These are phyloP conservation scores for Xanthia icteritia DNA, from an alignment of 2,888 invertebrate species.

Conservation along the genomic window DNA sequence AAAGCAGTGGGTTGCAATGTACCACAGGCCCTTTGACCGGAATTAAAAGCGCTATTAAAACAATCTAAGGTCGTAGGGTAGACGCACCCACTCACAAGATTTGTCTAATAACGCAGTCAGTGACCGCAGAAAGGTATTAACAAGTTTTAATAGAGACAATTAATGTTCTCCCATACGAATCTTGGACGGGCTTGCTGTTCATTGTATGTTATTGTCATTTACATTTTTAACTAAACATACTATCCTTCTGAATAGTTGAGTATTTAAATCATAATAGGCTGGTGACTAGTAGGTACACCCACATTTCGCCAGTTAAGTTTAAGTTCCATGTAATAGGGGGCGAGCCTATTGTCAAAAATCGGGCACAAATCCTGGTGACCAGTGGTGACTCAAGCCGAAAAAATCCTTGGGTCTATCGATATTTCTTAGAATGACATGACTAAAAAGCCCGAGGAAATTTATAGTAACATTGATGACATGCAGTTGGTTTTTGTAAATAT, in stretches of 20 bases:
- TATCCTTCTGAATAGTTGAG: slow-evolving; percentile 9
- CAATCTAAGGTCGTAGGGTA: slow-evolving; percentile 56
- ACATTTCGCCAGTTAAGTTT: too few relatives aligned
- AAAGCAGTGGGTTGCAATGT: slow-evolving; percentile 6
- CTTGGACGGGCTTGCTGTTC: slow-evolving; percentile 24
- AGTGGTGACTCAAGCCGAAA: slow-evolving; percentile 1
- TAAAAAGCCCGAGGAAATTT: neutral
- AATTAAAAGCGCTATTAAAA: slow-evolving; percentile 48
- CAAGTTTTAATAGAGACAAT: slow-evolving; percentile 82
- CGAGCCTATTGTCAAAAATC: too few relatives aligned
- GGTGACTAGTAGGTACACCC: neutral
- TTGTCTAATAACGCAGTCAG: slow-evolving; percentile 67
- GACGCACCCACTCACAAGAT: slow-evolving; percentile 56
- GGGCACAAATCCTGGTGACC: neutral
- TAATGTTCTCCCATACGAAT: slow-evolving; percentile 75
- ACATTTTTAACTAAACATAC: slow-evolving; percentile 17
- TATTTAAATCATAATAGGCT: neutral
- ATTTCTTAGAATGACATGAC: slow-evolving; percentile 14
- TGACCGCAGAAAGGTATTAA: slow-evolving; percentile 79
- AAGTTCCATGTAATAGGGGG: too few relatives aligned
- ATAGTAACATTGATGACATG: neutral
- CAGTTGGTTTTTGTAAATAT: slow-evolving; percentile 19
- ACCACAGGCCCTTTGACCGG: slow-evolving; percentile 30
- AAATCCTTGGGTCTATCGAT: slow-evolving; percentile 1
- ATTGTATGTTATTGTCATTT: slow-evolving; percentile 30